A percentile compares a stretch with the other conserved stretches of the same genome.
Conservation (phyloP, 1,140 invertebrate species). For the Drosophila orosa region DNA sequence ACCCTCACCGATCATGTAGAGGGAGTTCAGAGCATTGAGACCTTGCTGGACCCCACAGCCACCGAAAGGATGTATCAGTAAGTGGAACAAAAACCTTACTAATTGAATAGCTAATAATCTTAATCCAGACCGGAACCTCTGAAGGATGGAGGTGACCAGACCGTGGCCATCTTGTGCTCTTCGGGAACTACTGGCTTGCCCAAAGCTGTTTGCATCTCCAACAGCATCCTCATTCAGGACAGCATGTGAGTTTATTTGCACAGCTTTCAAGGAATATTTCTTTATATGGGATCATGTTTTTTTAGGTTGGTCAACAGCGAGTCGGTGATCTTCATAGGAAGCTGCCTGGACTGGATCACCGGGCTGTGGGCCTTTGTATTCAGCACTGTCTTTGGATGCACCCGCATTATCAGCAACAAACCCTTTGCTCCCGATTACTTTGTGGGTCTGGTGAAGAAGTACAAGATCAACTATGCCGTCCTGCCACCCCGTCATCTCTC, state of each 20-base stretch:
- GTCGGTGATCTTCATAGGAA: constrained; percentile 58
- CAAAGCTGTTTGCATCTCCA: constrained; percentile 91
- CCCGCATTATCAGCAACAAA: constrained; percentile 66
- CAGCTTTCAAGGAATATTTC: background rate
- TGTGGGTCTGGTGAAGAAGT: constrained; percentile 66
- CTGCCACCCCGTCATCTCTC: constrained; percentile 56
- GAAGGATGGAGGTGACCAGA: constrained; percentile 62
- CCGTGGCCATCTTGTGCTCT: constrained; percentile 85
- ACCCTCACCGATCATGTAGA: constrained; percentile 58
- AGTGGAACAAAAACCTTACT: constrained; percentile 2
- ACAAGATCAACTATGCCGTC: constrained; percentile 66
- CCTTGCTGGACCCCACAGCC: constrained; percentile 55
- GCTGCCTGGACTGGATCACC: constrained; percentile 75
- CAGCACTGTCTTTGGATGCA: constrained; percentile 56
- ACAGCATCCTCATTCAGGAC: constrained; percentile 79
- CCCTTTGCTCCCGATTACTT: constrained; percentile 60
- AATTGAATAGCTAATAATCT: background rate
- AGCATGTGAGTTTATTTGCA: constrained; percentile 36
- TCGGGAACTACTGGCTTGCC: constrained; percentile 92
- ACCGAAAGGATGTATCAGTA: constrained; percentile 71
- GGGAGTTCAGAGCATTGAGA: constrained; percentile 64
- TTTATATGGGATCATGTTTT: background rate
- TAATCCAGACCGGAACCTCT: constrained; percentile 57
- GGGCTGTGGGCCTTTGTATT: constrained; percentile 62
- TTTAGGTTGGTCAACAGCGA: constrained; percentile 58